Base-by-base conservation (phyloP, 2,888 invertebrate species). In the Adineta ricciae region DNA sequence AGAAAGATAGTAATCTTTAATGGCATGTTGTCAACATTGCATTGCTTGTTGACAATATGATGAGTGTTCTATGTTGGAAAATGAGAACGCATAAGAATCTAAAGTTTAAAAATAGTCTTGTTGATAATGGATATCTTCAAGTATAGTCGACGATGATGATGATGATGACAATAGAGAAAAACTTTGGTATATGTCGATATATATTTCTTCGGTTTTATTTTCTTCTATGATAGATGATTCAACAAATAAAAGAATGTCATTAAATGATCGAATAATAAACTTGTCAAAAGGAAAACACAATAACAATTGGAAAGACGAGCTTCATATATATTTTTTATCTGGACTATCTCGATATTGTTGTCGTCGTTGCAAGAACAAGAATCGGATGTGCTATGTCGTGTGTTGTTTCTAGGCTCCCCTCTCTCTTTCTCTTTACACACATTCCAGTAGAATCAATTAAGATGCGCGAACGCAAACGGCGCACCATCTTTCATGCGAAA, bases 381-480 rank as follows among this genome's bases (percentile, higher is more conserved):
- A 64, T 64, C 64, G 64, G 64, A 64, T 64, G 64, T 64, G 32
- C 27, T 64, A 64, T 64, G 24, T 32, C 19, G 32, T 56, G 56
- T 64, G 64, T 64, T 64, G 64, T 64, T 19, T 64, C 16, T 64
- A 36, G 64, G 32, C 32, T 64, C 32, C 64, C 32, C 64, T 64
- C 64, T 64, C 64, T 64, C 64, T 64, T 32, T 64, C 32, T 46
- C 46, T 46, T 16, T 19, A 32, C 27, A 64, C 52, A 32, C 64
- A 64, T 64, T 64, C 64, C 19, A 32, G 64, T 64, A 64, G 27
- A 64, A 64, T 64, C 64, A 64, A 64, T 64, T 64, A 64, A 64
- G 64, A 64, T 64, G 32, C 64, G 64, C 64, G 64, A 64, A 19
- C 64, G 64, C 64, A 36, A 64, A 64, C 64, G 64, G 14, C 64